These are phyloP conservation scores for Brachyhypopomus occidentalis DNA, from an alignment of 2,113 vertebrate genomes.

Conservation along the genomic window DNA sequence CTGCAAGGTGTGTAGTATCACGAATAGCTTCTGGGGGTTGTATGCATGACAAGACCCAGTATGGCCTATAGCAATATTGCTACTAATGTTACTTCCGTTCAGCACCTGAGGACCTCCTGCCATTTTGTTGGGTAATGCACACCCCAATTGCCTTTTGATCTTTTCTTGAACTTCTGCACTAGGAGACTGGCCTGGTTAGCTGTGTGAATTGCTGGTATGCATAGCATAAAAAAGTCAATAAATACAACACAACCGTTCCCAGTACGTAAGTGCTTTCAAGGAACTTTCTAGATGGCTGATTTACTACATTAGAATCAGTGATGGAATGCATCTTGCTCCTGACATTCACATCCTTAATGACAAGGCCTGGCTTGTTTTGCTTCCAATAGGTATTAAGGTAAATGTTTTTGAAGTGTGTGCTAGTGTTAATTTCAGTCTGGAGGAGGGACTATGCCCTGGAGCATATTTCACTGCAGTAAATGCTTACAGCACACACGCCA, in stretches of 20 bases:
- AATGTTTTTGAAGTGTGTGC: conserved; percentile 28
- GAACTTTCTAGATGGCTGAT: conserved; percentile 30
- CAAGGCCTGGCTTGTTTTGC: conserved; percentile 39
- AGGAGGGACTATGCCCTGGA: conserved; percentile 6
- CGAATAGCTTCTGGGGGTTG: conserved; percentile 39
- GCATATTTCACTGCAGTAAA: background rate
- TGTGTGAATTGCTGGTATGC: background rate
- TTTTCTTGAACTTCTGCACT: background rate
- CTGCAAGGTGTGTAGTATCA: conserved; percentile 39
- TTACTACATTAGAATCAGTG: conserved; percentile 27
- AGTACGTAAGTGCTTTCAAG: conserved; percentile 20
- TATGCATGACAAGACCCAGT: conserved; percentile 39
- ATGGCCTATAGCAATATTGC: conserved; percentile 23
- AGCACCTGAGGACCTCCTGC: conserved; percentile 34
- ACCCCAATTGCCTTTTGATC: conserved; percentile 33
- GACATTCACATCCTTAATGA: conserved; percentile 31
- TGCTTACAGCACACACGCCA: background rate
- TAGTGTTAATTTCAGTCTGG: conserved; percentile 4
- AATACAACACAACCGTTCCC: background rate
- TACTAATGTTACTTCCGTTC: conserved; percentile 41
- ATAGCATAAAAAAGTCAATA: too few species aligned
- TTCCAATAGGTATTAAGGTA: conserved; percentile 37
- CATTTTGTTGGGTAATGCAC: conserved; percentile 35
- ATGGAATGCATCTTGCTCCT: conserved; percentile 31
- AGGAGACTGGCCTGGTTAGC: background rate